A percentile compares a stretch with the other conserved stretches of the same genome.
phyloP scores from a whole-genome alignment of 1,140 invertebrate genomes.

The Eumaeus atala region DNA sequence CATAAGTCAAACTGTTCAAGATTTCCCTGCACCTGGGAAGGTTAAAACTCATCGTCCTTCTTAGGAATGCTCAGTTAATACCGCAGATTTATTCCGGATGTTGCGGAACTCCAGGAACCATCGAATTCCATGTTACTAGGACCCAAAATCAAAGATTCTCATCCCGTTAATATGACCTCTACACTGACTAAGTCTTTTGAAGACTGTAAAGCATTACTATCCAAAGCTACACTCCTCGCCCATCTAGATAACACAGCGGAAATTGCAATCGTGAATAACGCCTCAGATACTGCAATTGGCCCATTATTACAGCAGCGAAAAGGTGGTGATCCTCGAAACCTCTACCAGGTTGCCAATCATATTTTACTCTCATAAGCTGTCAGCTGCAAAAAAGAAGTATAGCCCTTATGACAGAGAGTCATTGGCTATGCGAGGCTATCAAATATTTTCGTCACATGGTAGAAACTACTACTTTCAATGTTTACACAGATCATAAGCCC shows the following conservation, averaged over 20 bases:
- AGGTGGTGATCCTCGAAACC: no score
- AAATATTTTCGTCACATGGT: neutral
- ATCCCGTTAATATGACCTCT: constrained; percentile 15
- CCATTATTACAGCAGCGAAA: neutral
- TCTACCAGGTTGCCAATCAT: neutral
- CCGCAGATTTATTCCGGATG: constrained; percentile 14
- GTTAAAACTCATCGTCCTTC: constrained; percentile 17
- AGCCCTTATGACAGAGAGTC: neutral
- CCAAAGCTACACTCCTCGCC: neutral
- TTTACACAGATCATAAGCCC: neutral
- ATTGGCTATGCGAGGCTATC: neutral
- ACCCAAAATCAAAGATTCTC: constrained; percentile 15
- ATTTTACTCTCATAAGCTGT: neutral
- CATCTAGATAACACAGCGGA: constrained; percentile 1
- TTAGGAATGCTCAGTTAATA: constrained; percentile 16
- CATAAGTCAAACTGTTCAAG: constrained; percentile 7
- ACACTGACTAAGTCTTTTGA: constrained; percentile 3
- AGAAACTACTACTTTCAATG: neutral
- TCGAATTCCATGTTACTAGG: constrained; percentile 8
- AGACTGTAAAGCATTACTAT: constrained; percentile 4
- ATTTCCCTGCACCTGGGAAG: constrained; percentile 16
- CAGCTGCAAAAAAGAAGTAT: neutral
- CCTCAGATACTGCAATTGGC: neutral
- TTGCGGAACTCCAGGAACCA: constrained; percentile 7
- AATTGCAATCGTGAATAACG: neutral